phyloP scores from a whole-genome alignment of 2,888 invertebrate species.

The Prosopocoilus inquinatus region DNA sequence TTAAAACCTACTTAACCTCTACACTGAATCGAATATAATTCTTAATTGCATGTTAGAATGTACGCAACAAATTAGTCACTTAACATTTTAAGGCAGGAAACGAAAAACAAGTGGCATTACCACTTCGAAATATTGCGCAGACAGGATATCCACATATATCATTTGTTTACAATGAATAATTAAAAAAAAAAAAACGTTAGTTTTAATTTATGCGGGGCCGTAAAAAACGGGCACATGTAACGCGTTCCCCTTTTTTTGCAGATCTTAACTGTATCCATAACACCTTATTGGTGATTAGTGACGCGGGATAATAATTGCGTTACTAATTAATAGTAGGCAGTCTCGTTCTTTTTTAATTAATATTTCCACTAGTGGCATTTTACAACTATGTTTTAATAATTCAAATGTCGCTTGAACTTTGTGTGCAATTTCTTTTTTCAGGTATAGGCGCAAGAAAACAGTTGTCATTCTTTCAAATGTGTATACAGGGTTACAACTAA shows the following conservation, averaged over 20 bases:
- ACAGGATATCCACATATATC: slow-evolving; percentile 1
- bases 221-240: neutral
- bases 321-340: too few relatives aligned
- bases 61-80: neutral
- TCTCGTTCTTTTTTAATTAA: too few relatives aligned
- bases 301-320: neutral
- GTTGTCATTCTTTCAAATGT: too few relatives aligned
- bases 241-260: neutral
- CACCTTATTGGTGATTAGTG: neutral
- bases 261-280: neutral
- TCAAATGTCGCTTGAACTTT: too few relatives aligned
- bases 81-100: neutral
- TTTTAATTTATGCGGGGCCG: neutral
- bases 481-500: too few relatives aligned
- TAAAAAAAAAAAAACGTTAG: neutral
- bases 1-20: too few relatives aligned
- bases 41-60: too few relatives aligned
- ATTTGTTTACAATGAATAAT: neutral
- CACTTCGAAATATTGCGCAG: neutral
- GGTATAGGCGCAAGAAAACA: too few relatives aligned
- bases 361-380: too few relatives aligned
- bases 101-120: neutral
- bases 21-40: too few relatives aligned
- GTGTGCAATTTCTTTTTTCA: too few relatives aligned
- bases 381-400: too few relatives aligned